These are phyloP conservation scores for Hycleus cichorii DNA, from an alignment of 1,140 invertebrate genomes.

Conservation along the genomic window DNA sequence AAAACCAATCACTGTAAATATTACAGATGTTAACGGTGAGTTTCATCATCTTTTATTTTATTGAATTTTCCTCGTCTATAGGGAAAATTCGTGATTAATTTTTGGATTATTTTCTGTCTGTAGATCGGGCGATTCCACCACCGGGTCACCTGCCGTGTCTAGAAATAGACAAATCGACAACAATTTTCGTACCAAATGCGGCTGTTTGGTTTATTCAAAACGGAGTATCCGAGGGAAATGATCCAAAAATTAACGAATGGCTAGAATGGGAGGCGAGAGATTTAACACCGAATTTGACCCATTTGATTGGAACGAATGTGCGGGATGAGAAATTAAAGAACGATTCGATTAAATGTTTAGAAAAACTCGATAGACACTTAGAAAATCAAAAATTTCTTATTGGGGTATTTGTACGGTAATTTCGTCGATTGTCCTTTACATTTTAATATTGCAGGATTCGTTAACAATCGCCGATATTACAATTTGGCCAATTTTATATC, in stretches of 20 bases:
- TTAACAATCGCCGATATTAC: constrained; percentile 54
- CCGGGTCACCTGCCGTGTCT: constrained; percentile 46
- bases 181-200: constrained; percentile 50
- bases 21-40: constrained; percentile 51
- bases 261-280: constrained; percentile 68
- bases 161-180: constrained; percentile 40
- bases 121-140: constrained; percentile 33
- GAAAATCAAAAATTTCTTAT: constrained; percentile 17
- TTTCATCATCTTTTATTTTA: constrained; percentile 16
- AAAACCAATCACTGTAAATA: constrained; percentile 46
- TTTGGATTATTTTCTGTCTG: not conserved
- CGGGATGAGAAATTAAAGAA: constrained; percentile 45
- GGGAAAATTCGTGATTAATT: not conserved
- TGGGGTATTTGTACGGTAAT: constrained; percentile 17
- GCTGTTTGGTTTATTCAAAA: constrained; percentile 43
- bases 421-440: constrained; percentile 20
- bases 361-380: constrained; percentile 40
- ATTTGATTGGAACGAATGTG: constrained; percentile 42
- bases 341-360: constrained; percentile 42
- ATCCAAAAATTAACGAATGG: constrained; percentile 50
- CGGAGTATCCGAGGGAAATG: constrained; percentile 23
- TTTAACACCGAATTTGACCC: constrained; percentile 51
- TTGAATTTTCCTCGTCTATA: not conserved
- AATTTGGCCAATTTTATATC: constrained; percentile 59
- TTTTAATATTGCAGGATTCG: constrained; percentile 40